Conservation (phyloP, 2,113 vertebrate species). For the Scomber scombrus region DNA sequence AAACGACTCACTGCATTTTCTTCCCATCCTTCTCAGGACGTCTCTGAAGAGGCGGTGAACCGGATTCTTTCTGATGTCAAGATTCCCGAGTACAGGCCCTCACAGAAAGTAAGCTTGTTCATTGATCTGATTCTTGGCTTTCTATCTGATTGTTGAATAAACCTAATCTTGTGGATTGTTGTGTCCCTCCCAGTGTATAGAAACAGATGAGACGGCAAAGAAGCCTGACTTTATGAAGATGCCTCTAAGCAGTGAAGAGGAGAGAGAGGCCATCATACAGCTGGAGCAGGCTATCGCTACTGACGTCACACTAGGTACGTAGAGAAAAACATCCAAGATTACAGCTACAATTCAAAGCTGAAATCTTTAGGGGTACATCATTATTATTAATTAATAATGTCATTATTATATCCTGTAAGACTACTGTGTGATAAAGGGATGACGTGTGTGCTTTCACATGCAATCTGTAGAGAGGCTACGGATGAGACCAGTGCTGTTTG, state of each 20-base stretch:
- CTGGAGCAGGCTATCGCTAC: constrained; percentile 89
- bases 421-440: not conserved
- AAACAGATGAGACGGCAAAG: constrained; percentile 93
- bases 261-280: constrained; percentile 91
- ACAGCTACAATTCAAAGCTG: not conserved
- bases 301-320: constrained; percentile 87
- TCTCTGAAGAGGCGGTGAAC: constrained; percentile 86
- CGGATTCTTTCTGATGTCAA: constrained; percentile 87
- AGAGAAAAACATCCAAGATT: not conserved
- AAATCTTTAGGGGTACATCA: not conserved
- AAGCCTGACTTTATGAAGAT: constrained; percentile 91
- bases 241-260: constrained; percentile 94
- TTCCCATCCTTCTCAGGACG: constrained; percentile 82
- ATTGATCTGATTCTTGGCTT: not conserved
- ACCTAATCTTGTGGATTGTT: not conserved
- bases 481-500: constrained; percentile 91
- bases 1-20: not conserved
- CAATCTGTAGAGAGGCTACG: constrained; percentile 85
- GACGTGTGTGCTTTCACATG: not conserved
- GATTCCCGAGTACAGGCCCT: constrained; percentile 93
- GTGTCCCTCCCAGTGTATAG: constrained; percentile 87
- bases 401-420: not conserved
- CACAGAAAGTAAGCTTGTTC: constrained; percentile 88
- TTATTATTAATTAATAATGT: not conserved
- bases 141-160: not conserved